These are phyloP conservation scores for Apoderus coryli DNA, from an alignment of 2,888 invertebrate genomes.

Conservation along the genomic window DNA sequence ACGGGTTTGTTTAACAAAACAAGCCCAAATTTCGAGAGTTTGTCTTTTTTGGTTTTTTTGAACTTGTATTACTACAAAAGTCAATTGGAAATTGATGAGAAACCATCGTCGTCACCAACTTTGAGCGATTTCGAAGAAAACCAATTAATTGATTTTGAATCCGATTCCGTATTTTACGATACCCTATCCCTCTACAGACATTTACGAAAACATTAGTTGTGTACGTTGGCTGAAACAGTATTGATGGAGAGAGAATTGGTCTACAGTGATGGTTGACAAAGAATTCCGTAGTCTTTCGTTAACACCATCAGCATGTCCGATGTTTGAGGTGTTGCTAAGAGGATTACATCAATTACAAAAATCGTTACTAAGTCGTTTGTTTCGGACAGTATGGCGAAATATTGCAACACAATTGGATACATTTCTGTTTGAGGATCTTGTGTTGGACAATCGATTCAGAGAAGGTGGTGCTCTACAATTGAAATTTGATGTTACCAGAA, in stretches of 20 bases:
- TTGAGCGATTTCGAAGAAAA: conserved; percentile 31
- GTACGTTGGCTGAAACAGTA: conserved; percentile 57
- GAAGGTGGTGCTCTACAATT: conserved; percentile 76
- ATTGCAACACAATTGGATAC: conserved; percentile 63
- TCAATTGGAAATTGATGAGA: conserved; percentile 41
- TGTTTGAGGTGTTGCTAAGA: conserved; percentile 59
- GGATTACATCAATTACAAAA: conserved; percentile 50
- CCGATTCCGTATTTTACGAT: conserved; percentile 60
- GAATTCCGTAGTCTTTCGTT: conserved; percentile 54
- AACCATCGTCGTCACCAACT: conserved; percentile 28
- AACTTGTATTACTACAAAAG: conserved; percentile 67
- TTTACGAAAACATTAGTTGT: conserved; percentile 52
- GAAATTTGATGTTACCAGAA: conserved; percentile 71
- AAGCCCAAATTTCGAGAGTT: too few relatives aligned
- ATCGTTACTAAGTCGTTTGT: conserved; percentile 57
- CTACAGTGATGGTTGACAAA: conserved; percentile 40
- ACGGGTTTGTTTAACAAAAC: too few relatives aligned
- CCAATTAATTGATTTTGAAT: conserved; percentile 33
- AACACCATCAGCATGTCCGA: conserved; percentile 61
- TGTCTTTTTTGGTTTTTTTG: conserved; percentile 66
- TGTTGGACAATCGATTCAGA: conserved; percentile 71
- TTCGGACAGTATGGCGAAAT: conserved; percentile 52
- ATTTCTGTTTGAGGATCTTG: conserved; percentile 51
- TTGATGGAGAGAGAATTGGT: conserved; percentile 66
- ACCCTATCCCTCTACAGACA: conserved; percentile 53